Evolutionary conservation across 2,113 vertebrate genomes (phyloP).

Genomic region (Nettapus auritus): DNA sequence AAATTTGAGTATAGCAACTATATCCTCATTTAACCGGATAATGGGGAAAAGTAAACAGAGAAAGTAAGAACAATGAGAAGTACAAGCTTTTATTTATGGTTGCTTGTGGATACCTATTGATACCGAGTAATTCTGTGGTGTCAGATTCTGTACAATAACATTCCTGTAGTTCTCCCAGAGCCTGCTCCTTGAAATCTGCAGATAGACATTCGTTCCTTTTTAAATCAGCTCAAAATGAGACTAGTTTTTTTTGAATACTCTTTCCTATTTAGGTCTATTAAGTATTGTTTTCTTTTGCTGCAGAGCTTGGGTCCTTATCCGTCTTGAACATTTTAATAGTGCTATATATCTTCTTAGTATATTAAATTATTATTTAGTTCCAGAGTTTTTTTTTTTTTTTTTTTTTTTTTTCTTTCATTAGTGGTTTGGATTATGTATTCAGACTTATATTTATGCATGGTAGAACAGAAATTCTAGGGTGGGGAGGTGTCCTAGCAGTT

Average conservation of each 20-base stretch:
- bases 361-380: not conserved
- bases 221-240: not conserved
- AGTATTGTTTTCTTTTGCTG: not conserved
- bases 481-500: not conserved
- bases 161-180: not conserved
- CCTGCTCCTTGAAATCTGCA: slow-evolving; percentile 3
- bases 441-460: not conserved
- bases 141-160: not conserved
- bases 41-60: not conserved
- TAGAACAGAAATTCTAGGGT: not conserved
- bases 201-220: not conserved
- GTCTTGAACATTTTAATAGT: not conserved
- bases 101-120: not conserved
- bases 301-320: accelerated
- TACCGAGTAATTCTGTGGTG: not conserved
- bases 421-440: not conserved
- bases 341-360: not conserved
- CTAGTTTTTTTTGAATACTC: not conserved
- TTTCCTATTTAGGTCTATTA: accelerated
- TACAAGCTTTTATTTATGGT: not conserved
- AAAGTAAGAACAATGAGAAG: not conserved
- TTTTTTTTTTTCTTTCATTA: not conserved
- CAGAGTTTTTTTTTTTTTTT: not conserved
- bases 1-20: not conserved
- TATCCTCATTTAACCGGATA: not conserved